A percentile compares a stretch with the other conserved stretches of the same genome.
Conservation (phyloP, 2,113 vertebrate species). For the Nesogale talazaci region DNA sequence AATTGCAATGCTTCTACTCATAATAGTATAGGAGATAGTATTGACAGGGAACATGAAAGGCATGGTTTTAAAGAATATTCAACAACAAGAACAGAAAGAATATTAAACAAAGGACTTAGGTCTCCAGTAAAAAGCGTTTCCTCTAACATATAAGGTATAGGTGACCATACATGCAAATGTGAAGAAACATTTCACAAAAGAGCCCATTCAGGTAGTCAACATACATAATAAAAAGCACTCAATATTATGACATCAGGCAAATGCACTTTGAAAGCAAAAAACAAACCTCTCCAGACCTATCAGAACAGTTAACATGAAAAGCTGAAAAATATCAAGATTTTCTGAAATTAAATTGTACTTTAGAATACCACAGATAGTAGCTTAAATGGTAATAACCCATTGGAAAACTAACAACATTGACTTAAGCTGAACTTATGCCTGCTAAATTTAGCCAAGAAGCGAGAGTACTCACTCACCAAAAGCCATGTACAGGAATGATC, state of each 20-base stretch:
- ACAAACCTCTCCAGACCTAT: background rate
- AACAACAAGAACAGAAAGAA: too few relatives aligned
- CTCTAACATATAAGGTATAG: background rate
- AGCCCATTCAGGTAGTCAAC: background rate
- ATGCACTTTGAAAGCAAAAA: background rate
- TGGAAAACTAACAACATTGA: background rate
- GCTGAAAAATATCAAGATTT: background rate
- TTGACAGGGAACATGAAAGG: background rate
- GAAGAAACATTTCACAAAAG: background rate
- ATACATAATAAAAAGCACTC: background rate
- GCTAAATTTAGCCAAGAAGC: too few relatives aligned
- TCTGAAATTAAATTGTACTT: background rate
- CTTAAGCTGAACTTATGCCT: background rate
- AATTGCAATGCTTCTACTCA: background rate
- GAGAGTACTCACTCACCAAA: background rate
- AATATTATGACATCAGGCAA: background rate
- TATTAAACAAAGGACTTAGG: background rate
- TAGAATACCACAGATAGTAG: background rate
- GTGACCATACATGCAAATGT: background rate
- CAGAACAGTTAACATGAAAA: slow-evolving; percentile 22
- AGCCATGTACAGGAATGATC: background rate
- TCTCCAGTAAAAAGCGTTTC: background rate
- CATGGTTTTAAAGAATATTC: background rate
- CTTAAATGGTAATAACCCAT: background rate
- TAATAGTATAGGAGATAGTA: background rate